Evolutionary conservation across 1,140 invertebrate species (phyloP), one percentile per base, ranked within the genome.

Genomic region (Bombus fervidus): DNA sequence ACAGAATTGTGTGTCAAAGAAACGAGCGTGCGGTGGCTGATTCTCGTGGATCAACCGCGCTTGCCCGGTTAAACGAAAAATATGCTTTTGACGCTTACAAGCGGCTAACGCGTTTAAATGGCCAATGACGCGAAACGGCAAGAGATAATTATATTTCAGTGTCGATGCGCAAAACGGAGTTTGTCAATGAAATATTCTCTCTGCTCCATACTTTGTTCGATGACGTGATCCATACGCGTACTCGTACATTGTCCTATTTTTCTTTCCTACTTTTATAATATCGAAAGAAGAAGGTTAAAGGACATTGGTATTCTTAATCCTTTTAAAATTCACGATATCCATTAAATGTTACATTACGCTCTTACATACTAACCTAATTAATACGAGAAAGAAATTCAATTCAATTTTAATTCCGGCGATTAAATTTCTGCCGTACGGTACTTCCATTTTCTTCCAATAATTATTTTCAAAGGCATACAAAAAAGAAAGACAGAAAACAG

Each of bases 61-160:
- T 47, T 25, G 31, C 13, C 28, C 12, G 57, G 74, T 15, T 78
- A 34, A 85, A 57, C 57, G 77, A 81, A 85, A 81, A 72, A 74
- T 85, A 72, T 53, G 66, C 83, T 73, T 73, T 53, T 53, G 68
- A 85, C 69, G 68, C 53, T 71, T 64, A 73, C 83, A 81, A 64
- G 22, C 75, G 66, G 66, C 53, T 66, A 69, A 84, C 74, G 64
- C 47, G 66, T 71, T 84, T 71, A 62, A 78, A 41, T 53, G 75
- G 39, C 37, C 64, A 84, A 78, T 78, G 82, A 79, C 64, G 75
- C 43, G 75, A 84, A 79, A 84, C 59, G 74, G 82, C 68, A 34
- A 47, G 15, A 81, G 76, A 80, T 85, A 81, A 85, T 81, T 81
- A 66, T 53, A 81, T 85, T 81, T 62, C 31, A 13, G 15, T 13